Percentiles rank a stretch among this genome's conserved stretches.
Conservation (phyloP, 2,888 invertebrate species). For the Punctoribates punctum region DNA sequence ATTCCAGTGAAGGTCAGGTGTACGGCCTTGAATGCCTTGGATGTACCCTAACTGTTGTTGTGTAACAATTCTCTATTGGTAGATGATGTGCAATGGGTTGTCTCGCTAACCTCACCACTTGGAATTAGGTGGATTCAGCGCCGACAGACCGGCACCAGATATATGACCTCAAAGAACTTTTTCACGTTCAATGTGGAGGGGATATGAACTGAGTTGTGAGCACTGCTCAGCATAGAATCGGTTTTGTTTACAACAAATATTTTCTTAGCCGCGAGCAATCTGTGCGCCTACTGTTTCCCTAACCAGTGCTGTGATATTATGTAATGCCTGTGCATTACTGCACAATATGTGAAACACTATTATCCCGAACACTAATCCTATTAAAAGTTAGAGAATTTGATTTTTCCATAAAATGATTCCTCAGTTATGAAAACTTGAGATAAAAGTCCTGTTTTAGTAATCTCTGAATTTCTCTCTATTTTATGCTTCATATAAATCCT, state of each 20-base stretch:
- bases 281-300: conserved; percentile 21
- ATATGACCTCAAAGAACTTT: conserved; percentile 36
- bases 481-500: background rate
- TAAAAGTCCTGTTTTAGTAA: background rate
- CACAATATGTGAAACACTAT: background rate
- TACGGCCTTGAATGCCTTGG: conserved; percentile 18
- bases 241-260: conserved; percentile 31
- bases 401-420: background rate
- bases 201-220: conserved; percentile 11
- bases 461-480: too few species aligned
- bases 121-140: conserved; percentile 12
- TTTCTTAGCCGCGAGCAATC: conserved; percentile 24
- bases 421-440: background rate
- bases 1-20: conserved; percentile 30
- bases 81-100: conserved; percentile 7
- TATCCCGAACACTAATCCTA: background rate
- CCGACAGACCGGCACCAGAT: conserved; percentile 37
- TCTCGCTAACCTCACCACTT: conserved; percentile 17
- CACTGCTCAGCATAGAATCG: background rate
- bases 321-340: background rate
- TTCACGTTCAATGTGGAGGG: conserved; percentile 14
- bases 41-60: conserved; percentile 29
- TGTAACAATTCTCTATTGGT: conserved; percentile 33
- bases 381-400: too few species aligned
- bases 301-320: conserved; percentile 12